Evolutionary conservation across 2,888 invertebrate genomes (phyloP), one percentile per base, ranked within the genome.

Genomic region (Candidula unifasciata): DNA sequence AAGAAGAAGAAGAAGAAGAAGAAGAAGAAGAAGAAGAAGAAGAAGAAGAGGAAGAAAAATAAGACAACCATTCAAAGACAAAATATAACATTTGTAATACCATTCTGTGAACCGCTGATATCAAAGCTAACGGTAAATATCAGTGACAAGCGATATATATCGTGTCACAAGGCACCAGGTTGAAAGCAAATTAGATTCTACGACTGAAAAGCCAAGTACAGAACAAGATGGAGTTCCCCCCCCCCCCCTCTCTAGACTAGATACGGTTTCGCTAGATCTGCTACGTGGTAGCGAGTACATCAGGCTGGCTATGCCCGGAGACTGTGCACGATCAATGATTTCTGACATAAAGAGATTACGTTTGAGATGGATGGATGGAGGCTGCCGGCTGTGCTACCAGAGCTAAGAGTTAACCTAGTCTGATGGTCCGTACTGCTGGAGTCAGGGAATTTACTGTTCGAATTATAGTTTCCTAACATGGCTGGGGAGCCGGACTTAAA

Each of bases 321-420:
- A 54, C 54, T 30, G 8, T 18, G 30, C 18, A 0, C 54, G 54
- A 74, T 74, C 74, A 54, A 74, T 74, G 21, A 44, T 54, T 2
- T 54, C 54, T 16, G 52, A 74, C 52, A 54, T 74, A 13, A 54
- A 74, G 24, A 30, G 54, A 74, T 74, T 54, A 54, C 52, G 74
- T 54, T 27, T 74, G 30, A 27, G 54, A 30, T 54, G 27, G 52
- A 52, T 74, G 52, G 3, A 16, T 8, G 52, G 13, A 52, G 3
- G 44, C 8, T 44, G 44, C 44, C 13, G 44, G 6, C 8, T 44
- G 13, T 44, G n/a, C n/a, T n/a, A 44, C 44, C 13, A 44, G 44
- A 44, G 44, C 13, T 44, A 6, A 44, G 44, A 44, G 44, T 44
- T 44, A 44, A 44, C 44, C 8, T 44, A 44, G 44, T 44, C 44